Percentiles rank a stretch among this genome's conserved stretches.
Conservation (phyloP, 2,113 vertebrate genomes). For the Ailurus styani region DNA sequence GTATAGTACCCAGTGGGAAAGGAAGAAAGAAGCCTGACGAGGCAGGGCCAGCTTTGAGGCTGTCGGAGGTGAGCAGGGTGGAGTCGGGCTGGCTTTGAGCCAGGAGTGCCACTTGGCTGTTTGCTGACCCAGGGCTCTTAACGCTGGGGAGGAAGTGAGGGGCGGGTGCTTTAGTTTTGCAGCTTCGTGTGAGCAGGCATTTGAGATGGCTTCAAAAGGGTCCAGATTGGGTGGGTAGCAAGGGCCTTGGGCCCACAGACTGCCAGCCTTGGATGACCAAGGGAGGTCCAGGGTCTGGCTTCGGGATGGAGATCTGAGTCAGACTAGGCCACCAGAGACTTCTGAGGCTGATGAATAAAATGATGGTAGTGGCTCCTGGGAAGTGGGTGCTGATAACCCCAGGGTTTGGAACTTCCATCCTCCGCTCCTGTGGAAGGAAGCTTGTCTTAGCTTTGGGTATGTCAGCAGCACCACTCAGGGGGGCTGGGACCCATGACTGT, state of each 20-base stretch:
- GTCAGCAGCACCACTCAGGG: background rate
- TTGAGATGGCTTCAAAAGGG: background rate
- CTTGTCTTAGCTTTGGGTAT: background rate
- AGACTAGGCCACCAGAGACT: background rate
- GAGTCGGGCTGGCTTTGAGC: background rate
- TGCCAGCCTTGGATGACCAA: background rate
- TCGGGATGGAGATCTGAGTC: background rate
- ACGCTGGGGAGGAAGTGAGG: background rate
- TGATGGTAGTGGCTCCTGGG: background rate
- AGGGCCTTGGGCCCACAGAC: background rate
- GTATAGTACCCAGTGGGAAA: background rate
- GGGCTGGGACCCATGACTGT: background rate
- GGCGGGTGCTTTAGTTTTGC: background rate
- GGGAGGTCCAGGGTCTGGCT: background rate
- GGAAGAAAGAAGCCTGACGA: background rate
- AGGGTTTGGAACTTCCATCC: background rate
- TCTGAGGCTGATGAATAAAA: background rate
- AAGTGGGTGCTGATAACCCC: background rate
- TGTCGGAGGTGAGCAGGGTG: background rate
- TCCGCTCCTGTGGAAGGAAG: background rate
- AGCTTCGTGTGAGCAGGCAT: background rate
- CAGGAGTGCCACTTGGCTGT: background rate
- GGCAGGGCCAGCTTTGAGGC: background rate
- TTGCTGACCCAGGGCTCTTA: background rate
- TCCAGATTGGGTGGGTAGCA: background rate